These are phyloP conservation scores for Orthosia gracilis DNA, from an alignment of 2,888 invertebrate species.

Conservation along the genomic window DNA sequence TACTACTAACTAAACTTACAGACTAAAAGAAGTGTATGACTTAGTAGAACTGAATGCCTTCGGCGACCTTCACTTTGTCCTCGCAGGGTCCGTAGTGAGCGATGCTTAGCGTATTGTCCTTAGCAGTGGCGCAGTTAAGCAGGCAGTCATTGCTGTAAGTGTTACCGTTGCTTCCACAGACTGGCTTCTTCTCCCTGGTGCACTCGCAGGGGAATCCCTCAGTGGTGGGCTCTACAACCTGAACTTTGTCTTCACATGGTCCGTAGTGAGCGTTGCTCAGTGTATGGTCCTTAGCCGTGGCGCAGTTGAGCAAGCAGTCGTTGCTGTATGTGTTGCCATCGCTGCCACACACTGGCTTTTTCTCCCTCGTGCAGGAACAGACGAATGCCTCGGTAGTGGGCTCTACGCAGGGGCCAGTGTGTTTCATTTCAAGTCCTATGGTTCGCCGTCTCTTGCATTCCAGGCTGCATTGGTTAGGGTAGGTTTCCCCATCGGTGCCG, in stretches of 20 bases:
- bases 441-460: constrained; percentile 55
- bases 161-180: constrained; percentile 73
- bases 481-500: constrained; percentile 72
- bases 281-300: constrained; percentile 46
- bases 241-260: constrained; percentile 48
- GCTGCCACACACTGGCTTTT: constrained; percentile 72
- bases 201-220: constrained; percentile 62
- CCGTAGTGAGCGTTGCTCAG: constrained; percentile 58
- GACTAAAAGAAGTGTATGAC: neutral
- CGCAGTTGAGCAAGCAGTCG: constrained; percentile 71
- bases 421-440: constrained; percentile 37
- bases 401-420: constrained; percentile 27
- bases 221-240: constrained; percentile 1
- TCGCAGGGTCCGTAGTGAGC: constrained; percentile 54
- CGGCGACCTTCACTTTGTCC: constrained; percentile 54
- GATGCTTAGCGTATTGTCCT: constrained; percentile 55
- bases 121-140: constrained; percentile 67
- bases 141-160: constrained; percentile 73
- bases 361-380: constrained; percentile 68
- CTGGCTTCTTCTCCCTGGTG: constrained; percentile 64
- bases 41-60: constrained; percentile 20
- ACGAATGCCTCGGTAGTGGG: constrained; percentile 12
- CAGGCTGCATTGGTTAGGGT: constrained; percentile 72
- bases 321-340: constrained; percentile 73
- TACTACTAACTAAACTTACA: neutral